Conservation (phyloP, 2,797 vertebrate genomes). For the Malurus leucopterus region DNA sequence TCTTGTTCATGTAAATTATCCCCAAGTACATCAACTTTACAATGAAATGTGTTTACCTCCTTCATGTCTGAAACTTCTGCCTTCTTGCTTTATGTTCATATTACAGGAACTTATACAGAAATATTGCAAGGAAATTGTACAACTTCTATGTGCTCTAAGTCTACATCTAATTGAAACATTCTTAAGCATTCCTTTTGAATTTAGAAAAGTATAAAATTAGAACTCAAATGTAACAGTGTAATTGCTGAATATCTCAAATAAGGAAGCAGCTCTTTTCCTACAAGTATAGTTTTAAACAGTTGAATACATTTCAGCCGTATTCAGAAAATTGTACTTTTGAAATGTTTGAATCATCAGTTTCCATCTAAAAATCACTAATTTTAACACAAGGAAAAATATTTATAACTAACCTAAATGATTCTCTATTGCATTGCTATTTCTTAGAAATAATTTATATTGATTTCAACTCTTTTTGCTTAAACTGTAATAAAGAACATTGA, state of each 20-base stretch:
- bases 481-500: constrained; percentile 33
- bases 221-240: neutral
- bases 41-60: rapidly evolving
- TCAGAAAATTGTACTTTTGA: neutral
- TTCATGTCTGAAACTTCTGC: neutral
- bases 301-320: neutral
- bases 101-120: neutral
- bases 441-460: constrained; percentile 17
- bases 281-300: neutral
- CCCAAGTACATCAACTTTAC: neutral
- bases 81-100: neutral
- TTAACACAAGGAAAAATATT: constrained; percentile 6
- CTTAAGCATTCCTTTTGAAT: neutral
- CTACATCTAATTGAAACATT: neutral
- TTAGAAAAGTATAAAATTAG: constrained; percentile 9
- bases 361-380: neutral
- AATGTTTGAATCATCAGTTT: neutral
- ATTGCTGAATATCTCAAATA: neutral
- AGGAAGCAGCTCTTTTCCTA: constrained; percentile 12
- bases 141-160: neutral
- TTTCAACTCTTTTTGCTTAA: constrained; percentile 9
- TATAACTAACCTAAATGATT: neutral
- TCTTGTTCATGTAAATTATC: neutral
- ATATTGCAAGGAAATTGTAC: neutral
- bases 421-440: neutral